Conservation (phyloP, 2,113 vertebrate species). For the Apistogramma diplotaenia region DNA sequence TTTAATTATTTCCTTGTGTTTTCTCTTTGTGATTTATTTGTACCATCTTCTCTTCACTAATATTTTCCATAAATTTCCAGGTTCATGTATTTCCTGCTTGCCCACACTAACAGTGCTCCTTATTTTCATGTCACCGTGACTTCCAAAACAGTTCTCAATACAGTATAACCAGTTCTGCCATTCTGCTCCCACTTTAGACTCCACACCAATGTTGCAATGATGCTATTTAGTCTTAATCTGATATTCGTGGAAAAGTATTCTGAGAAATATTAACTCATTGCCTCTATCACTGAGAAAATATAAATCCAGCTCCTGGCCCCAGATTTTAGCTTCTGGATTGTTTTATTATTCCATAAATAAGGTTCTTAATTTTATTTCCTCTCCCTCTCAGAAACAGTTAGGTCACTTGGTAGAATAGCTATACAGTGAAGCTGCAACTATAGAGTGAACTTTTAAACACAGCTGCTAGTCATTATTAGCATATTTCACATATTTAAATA, state of each 20-base stretch:
- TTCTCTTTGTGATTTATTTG: not conserved
- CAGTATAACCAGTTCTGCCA: not conserved
- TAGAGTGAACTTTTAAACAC: not conserved
- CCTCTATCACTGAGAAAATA: not conserved
- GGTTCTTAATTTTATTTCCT: not conserved
- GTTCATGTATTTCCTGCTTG: constrained; percentile 6
- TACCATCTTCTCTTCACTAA: not conserved
- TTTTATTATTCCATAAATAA: not conserved
- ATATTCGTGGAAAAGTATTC: not conserved
- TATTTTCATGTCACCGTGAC: constrained; percentile 3
- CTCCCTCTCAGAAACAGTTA: not conserved
- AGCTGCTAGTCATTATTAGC: too few relatives aligned
- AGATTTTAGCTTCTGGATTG: not conserved
- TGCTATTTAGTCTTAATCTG: not conserved
- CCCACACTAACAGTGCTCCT: not conserved
- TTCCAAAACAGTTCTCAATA: not conserved
- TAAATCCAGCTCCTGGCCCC: not conserved
- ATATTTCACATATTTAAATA: too few relatives aligned
- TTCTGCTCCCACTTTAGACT: not conserved
- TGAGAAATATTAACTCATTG: not conserved
- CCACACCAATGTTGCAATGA: not conserved
- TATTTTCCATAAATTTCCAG: constrained; percentile 1
- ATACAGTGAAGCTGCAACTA: too few relatives aligned
- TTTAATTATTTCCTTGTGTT: not conserved
- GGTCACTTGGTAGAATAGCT: not conserved